Conservation (phyloP, 1,140 invertebrate genomes). For the Cydia fagiglandana region DNA sequence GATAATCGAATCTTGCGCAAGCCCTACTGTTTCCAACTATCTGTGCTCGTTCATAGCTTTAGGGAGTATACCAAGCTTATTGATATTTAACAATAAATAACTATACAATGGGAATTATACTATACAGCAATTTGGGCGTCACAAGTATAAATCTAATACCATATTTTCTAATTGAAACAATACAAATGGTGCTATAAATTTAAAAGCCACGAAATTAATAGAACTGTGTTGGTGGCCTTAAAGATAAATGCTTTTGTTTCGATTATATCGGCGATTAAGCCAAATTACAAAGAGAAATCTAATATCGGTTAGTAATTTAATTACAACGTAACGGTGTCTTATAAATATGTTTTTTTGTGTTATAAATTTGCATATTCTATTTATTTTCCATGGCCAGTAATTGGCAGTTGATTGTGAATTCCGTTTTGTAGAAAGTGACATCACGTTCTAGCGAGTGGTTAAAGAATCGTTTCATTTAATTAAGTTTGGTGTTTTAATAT, state of each 20-base stretch:
- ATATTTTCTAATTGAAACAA: conserved; percentile 75
- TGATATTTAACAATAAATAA: conserved; percentile 67
- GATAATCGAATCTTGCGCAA: no score
- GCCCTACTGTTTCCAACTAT: conserved; percentile 3
- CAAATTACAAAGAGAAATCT: conserved; percentile 29
- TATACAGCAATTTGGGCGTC: conserved; percentile 71
- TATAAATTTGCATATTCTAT: conserved; percentile 29
- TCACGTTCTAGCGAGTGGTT: neutral
- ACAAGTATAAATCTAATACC: conserved; percentile 62
- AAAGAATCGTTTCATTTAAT: neutral
- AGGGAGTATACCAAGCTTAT: conserved; percentile 58
- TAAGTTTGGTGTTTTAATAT: neutral
- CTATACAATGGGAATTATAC: conserved; percentile 53
- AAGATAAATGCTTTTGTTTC: conserved; percentile 57
- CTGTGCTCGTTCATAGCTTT: conserved; percentile 44
- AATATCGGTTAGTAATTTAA: conserved; percentile 15
- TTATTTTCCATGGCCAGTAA: conserved; percentile 28
- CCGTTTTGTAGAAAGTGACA: conserved; percentile 12
- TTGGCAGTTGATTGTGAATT: neutral
- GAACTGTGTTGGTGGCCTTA: conserved; percentile 62
- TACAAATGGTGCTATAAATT: conserved; percentile 67
- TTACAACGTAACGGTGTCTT: conserved; percentile 27
- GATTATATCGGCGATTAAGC: conserved; percentile 35
- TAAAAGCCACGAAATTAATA: conserved; percentile 54
- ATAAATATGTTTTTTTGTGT: conserved; percentile 21